Evolutionary conservation across 2,888 invertebrate genomes (phyloP), one percentile per base, ranked within the genome.

Genomic region (Yponomeuta malinellus): DNA sequence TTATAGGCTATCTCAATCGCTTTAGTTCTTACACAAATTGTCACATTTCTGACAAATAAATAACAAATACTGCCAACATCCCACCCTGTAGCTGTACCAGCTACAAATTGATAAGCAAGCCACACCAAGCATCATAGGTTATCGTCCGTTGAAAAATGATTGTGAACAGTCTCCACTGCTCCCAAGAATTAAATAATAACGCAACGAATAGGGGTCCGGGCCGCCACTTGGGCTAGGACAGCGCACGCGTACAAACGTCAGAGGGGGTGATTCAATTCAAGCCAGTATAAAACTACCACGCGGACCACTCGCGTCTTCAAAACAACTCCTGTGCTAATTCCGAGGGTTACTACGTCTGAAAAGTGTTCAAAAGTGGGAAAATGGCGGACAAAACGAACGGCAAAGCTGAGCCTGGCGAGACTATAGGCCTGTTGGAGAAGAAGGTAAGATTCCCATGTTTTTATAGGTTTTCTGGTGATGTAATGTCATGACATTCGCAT

Each of bases 391-490:
- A 83, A 72, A 73, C 67, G 63, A 75, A 75, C 29, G 71, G 65
- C 70, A 81, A 79, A 72, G 73, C 73, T 37, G 82, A 84, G 73
- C 80, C 83, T 0, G 83, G 83, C 0, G 91, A 92, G 76, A 90
- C 83, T 5, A 87, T 91, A 68, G 83, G 85, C 71, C 76, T 92
- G 37, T 78, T 92, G 66, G 88, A 90, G 31, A 86, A 86, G 78
- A 90, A 89, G 88, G 91, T 91, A 77, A 79, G 90, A 79, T 75
- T 75, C 37, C 71, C 73, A 71, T 31, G 63, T 37, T 71, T 71
- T 76, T 59, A 15, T 15, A 15, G 15, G 52, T 12, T 72, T 33
- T 70, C 12, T n/a, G 66, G 75, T 81, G 78, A 79, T 78, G 79
- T 81, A 87, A 87, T 86, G 85, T 86, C 85, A 85, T 43, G 43